phyloP scores from a whole-genome alignment of 2,888 invertebrate genomes.

The Troides oblongomaculatus region DNA sequence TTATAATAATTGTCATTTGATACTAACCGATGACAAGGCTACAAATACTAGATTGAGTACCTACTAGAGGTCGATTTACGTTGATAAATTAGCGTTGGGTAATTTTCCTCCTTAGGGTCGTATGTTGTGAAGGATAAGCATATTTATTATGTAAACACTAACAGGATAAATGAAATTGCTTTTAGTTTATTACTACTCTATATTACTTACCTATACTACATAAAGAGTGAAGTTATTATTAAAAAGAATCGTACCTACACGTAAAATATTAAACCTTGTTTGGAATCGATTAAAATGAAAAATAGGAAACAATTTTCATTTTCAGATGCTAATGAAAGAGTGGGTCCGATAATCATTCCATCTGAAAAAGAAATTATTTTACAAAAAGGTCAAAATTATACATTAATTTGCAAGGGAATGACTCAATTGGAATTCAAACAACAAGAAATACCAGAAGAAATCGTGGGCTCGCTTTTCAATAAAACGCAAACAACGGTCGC shows the following conservation, averaged over 20 bases:
- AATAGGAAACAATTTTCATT: constrained; percentile 44
- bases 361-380: constrained; percentile 59
- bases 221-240: constrained; percentile 21
- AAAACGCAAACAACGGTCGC: constrained; percentile 38
- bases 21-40: constrained; percentile 49
- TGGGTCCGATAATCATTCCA: constrained; percentile 61
- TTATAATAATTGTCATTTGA: constrained; percentile 51
- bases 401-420: constrained; percentile 59
- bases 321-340: constrained; percentile 61
- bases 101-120: constrained; percentile 35
- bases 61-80: constrained; percentile 36
- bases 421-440: constrained; percentile 54
- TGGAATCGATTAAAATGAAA: background rate
- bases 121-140: background rate
- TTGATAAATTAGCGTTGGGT: constrained; percentile 43
- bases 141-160: background rate
- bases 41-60: constrained; percentile 51
- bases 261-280: background rate
- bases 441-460: constrained; percentile 61
- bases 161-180: background rate
- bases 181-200: background rate
- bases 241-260: background rate
- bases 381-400: constrained; percentile 64
- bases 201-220: too few relatives aligned
- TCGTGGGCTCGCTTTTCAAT: constrained; percentile 42